A percentile compares a stretch with the other conserved stretches of the same genome.
Conservation (phyloP, 2,797 vertebrate species). For the Macrochelys suwanniensis region DNA sequence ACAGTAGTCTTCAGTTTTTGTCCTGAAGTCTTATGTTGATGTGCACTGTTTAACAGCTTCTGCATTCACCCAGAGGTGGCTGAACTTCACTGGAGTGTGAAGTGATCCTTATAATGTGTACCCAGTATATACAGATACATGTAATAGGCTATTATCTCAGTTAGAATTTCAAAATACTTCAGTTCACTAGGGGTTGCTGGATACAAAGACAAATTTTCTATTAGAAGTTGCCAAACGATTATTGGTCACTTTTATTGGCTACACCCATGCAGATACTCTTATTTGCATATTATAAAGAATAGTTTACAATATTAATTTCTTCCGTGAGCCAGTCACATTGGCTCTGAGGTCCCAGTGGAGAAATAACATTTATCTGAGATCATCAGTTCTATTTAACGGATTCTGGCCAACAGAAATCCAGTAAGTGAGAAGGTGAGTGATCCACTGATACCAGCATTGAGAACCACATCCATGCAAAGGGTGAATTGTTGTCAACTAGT, state of each 20-base stretch:
- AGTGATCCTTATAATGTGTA: conserved; percentile 3
- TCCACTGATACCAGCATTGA: neutral
- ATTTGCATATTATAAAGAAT: neutral
- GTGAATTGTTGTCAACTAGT: rapidly evolving
- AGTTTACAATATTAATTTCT: neutral
- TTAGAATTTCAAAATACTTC: neutral
- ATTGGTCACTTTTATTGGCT: neutral
- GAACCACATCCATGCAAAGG: neutral
- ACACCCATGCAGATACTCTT: neutral
- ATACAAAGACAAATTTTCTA: neutral
- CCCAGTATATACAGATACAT: neutral
- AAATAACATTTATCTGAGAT: neutral
- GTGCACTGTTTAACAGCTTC: conserved; percentile 1
- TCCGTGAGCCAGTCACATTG: neutral
- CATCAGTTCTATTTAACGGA: neutral
- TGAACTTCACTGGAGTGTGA: neutral
- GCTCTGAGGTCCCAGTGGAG: neutral
- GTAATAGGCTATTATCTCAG: neutral
- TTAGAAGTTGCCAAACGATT: neutral
- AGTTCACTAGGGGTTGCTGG: rapidly evolving
- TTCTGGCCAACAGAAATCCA: neutral
- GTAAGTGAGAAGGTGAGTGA: neutral
- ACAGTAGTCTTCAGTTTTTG: neutral
- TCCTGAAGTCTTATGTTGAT: conserved; percentile 36
- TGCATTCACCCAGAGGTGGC: neutral